phyloP scores from a whole-genome alignment of 1,140 invertebrate species.

The Mercenaria mercenaria region DNA sequence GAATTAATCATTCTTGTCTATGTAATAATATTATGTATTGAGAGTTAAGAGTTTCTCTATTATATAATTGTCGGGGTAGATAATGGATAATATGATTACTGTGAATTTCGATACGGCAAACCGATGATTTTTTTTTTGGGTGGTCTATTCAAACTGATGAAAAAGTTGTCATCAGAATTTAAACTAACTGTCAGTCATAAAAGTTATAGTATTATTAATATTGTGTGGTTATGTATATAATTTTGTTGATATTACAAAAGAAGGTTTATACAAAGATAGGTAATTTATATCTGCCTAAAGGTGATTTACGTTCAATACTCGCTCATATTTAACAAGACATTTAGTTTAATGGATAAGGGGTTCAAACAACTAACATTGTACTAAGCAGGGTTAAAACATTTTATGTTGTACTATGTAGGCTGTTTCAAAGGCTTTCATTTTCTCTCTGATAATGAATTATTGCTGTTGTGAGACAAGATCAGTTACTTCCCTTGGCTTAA shows the following conservation, averaged over 20 bases:
- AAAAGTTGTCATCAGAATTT: not conserved
- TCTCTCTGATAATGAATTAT: too few relatives aligned
- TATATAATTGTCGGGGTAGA: not conserved
- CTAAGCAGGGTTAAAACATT: too few relatives aligned
- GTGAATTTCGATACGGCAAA: not conserved
- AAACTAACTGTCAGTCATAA: slow-evolving; percentile 1
- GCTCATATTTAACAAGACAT: not conserved
- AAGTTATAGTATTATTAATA: not conserved
- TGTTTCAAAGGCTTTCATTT: too few relatives aligned
- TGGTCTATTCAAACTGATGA: not conserved
- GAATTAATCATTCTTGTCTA: not conserved
- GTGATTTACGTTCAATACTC: not conserved
- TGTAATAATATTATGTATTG: not conserved
- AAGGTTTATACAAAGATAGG: not conserved
- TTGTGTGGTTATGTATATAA: not conserved
- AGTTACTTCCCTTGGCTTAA: too few relatives aligned
- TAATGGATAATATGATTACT: not conserved
- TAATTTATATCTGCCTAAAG: not conserved
- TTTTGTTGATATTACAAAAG: not conserved
- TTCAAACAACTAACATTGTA: too few relatives aligned
- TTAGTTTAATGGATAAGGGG: too few relatives aligned
- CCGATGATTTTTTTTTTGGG: not conserved
- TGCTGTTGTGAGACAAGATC: too few relatives aligned
- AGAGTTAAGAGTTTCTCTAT: not conserved
- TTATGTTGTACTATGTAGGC: too few relatives aligned